Base-by-base conservation (phyloP, 2,797 vertebrate genomes). In the Xenopus petersii region DNA sequence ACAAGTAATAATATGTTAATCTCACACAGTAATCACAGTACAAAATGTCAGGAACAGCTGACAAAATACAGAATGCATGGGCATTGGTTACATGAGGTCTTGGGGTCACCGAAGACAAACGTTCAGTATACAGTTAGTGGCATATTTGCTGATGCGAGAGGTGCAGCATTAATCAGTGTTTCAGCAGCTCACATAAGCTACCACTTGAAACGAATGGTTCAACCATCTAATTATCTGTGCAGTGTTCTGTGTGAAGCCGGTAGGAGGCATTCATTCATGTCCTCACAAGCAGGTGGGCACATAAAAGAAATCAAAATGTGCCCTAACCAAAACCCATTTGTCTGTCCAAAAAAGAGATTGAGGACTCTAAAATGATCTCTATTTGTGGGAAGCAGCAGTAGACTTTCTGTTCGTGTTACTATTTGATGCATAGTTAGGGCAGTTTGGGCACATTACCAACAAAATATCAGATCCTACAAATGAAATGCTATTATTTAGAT, bases 1-100 rank as follows among this genome's bases (percentile, higher is more conserved):
- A 70, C 17, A 60, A 26, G 65, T 73, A 68, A 74, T 76, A 69
- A 76, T 79, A 79, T 79, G 76, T 63, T 79, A 79, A 78, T 78
- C 59, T 78, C 17, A 21, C 51, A 48, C n/a, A 36, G 70, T 59
- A 78, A 79, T 74, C 70, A 74, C 65, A 49, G 66, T 12, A n/a
- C 70, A 65, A 68, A 67, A 74, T 74, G 70, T 54, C 51, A 46
- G 49, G 56, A 51, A 46, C 76, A 79, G 76, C 76, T 79, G 76
- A 79, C 66, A 79, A 73, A 79, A 79, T 79, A 79, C 60, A 73
- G 76, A 64, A 60, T 74, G 71, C 71, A n/a, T 60, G 67, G 62
- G 71, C 66, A 73, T 74, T 69, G 66, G 76, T 79, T 79, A 74
- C 76, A 78, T 54, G 59, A 66, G 76, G 64, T 9, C 42, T 61